Conservation (phyloP, 2,797 vertebrate genomes). For the Salarias fasciatus region DNA sequence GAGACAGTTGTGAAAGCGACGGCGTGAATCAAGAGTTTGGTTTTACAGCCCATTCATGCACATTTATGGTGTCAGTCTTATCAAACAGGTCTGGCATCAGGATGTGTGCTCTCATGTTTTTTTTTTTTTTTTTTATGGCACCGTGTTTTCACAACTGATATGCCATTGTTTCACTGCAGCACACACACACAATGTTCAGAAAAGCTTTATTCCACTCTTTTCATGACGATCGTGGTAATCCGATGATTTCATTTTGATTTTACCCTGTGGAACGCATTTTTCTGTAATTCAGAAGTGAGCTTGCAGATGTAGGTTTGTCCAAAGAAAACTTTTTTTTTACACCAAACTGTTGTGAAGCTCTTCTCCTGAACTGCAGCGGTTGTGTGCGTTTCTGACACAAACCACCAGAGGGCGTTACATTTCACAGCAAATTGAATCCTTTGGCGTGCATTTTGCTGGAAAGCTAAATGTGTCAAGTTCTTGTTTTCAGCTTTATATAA, state of each 20-base stretch:
- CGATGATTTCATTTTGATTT: too few relatives aligned
- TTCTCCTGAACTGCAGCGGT: not conserved
- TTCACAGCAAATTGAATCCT: conserved; percentile 8
- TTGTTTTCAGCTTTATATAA: too few relatives aligned
- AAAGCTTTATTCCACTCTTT: too few relatives aligned
- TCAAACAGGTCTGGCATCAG: conserved; percentile 44
- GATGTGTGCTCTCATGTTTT: conserved; percentile 52
- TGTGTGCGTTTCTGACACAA: not conserved
- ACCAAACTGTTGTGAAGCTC: not conserved
- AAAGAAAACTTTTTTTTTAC: too few relatives aligned
- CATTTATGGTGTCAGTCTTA: conserved; percentile 49
- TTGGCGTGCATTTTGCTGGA: too few relatives aligned
- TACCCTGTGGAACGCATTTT: too few relatives aligned
- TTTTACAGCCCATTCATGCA: conserved; percentile 36
- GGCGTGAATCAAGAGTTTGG: conserved; percentile 36
- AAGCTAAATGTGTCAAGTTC: too few relatives aligned
- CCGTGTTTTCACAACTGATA: conserved; percentile 31
- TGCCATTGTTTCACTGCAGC: conserved; percentile 16
- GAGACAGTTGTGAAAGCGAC: conserved; percentile 30
- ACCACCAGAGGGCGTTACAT: conserved; percentile 53
- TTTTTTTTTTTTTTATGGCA: conserved; percentile 51
- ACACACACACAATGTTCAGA: too few relatives aligned
- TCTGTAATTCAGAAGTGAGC: too few relatives aligned
- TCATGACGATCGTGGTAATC: too few relatives aligned
- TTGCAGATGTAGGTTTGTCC: not conserved